These are phyloP conservation scores for Psittacula cyanocephala DNA, from an alignment of 2,113 vertebrate species.

Conservation along the genomic window DNA sequence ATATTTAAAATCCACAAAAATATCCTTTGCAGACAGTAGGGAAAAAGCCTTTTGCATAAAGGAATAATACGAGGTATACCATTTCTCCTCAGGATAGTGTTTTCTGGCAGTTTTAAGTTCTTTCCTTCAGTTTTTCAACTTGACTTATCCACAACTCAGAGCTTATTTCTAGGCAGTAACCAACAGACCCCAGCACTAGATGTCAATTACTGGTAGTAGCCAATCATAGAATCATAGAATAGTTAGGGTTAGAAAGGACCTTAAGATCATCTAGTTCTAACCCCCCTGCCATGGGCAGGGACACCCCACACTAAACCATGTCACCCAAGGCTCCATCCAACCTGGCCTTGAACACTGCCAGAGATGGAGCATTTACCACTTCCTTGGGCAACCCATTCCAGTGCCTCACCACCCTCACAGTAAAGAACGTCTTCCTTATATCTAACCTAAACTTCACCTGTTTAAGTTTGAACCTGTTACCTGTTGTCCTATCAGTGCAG, in stretches of 20 bases:
- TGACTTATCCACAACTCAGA: not conserved
- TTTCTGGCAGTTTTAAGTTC: not conserved
- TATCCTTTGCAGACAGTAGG: not conserved
- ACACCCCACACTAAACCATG: not conserved
- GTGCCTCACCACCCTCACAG: not conserved
- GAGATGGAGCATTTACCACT: not conserved
- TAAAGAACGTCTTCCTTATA: not conserved
- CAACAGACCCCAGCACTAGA: not conserved
- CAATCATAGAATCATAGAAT: not conserved
- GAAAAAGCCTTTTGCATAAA: not conserved
- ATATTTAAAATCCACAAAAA: not conserved
- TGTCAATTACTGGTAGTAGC: not conserved
- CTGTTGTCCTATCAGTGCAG: not conserved
- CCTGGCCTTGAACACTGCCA: not conserved
- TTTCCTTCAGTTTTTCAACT: not conserved
- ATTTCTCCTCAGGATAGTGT: fast-evolving
- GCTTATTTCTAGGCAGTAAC: not conserved
- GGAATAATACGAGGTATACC: not conserved
- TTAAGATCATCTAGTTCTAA: not conserved
- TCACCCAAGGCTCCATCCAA: no score
- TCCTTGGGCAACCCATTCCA: not conserved
- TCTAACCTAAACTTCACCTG: not conserved
- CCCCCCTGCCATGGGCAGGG: not conserved
- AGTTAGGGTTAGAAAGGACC: no score
- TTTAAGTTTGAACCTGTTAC: not conserved